These are phyloP conservation scores for Didymodactylos carnosus DNA, from an alignment of 2,888 invertebrate genomes.

Conservation along the genomic window DNA sequence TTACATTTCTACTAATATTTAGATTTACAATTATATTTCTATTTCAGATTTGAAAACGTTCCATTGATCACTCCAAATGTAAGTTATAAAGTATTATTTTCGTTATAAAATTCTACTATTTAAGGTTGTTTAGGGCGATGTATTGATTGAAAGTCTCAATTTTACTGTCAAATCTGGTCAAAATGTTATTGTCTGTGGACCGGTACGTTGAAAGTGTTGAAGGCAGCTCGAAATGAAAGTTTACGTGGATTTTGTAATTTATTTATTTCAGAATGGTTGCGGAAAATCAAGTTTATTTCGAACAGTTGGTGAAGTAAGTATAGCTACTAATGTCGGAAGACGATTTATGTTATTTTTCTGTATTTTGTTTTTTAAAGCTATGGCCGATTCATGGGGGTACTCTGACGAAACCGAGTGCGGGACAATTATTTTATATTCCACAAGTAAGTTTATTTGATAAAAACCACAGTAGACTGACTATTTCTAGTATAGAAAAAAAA, in stretches of 20 bases:
- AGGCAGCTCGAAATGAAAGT: no score
- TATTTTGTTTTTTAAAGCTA: conserved; percentile 37
- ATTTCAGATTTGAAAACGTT: conserved; percentile 67
- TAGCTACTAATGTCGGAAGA: neutral
- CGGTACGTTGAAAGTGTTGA: no score
- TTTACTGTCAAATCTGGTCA: conserved; percentile 78
- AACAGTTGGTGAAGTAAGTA: conserved; percentile 59
- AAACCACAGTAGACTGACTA: neutral
- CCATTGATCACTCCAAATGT: conserved; percentile 80
- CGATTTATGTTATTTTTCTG: neutral
- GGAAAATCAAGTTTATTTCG: conserved; percentile 92
- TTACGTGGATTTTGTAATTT: no score
- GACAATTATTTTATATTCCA: conserved; percentile 88
- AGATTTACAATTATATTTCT: neutral
- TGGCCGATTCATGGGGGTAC: conserved; percentile 91
- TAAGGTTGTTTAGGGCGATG: conserved; percentile 49
- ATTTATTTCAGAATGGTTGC: conserved; percentile 96
- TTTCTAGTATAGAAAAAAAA: neutral
- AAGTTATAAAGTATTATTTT: neutral
- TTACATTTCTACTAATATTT: neutral
- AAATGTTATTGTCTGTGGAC: conserved; percentile 89
- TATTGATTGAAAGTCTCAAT: conserved; percentile 62
- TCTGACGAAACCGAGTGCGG: conserved; percentile 76
- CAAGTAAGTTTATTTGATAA: conserved; percentile 35
- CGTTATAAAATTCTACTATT: neutral